Base-by-base conservation (phyloP, 64 coral and sea anemone species). In the Acropora yongei region DNA sequence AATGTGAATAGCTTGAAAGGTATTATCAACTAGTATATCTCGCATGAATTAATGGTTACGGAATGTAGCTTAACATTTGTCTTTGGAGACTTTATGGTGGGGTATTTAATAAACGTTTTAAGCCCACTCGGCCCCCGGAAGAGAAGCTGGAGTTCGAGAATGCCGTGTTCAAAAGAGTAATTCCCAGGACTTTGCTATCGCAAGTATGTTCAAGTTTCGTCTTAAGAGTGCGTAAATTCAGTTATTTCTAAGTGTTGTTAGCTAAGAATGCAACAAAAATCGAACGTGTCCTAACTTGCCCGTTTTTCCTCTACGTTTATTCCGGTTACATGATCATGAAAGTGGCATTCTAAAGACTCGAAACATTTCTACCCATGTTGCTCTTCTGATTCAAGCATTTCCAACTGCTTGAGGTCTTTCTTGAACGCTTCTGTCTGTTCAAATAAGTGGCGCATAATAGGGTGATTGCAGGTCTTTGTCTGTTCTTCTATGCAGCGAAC, bases 331-430 rank as follows among this genome's bases (percentile, higher is more conserved):
- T 66, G 61, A 66, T 66, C 8, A 66, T 17, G 61, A 66, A 66
- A 66, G 61, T 66, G 61, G 61, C 61, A 66, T 8, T 14, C 16
- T 66, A 66, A 66, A 66, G 61, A 17, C 61, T 14, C 61, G 78
- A 80, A 41, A n/a, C n/a, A 57, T 60, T 57, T 80, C 78, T 80
- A 80, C 49, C 49, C 78, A 48, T 80, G 18, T 57, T 60, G 78
- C 78, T 80, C 78, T 60, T 80, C 78, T 57, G 78, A 80, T 80
- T 80, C 78, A 80, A 80, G 78, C 78, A 80, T 57, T 60, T 80
- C 78, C 78, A 80, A 57, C 78, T 58, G 49, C 78, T 80, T 80
- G 49, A 80, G 18, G 2, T 80, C 3, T 80, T 80, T 80, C 78
- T 80, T 80, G 78, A 40, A 80, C 51, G 78, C 78, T 80, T 80